Evolutionary conservation across 2,797 vertebrate species (phyloP).

Genomic region (Acrossocheilus wenchowensis): DNA sequence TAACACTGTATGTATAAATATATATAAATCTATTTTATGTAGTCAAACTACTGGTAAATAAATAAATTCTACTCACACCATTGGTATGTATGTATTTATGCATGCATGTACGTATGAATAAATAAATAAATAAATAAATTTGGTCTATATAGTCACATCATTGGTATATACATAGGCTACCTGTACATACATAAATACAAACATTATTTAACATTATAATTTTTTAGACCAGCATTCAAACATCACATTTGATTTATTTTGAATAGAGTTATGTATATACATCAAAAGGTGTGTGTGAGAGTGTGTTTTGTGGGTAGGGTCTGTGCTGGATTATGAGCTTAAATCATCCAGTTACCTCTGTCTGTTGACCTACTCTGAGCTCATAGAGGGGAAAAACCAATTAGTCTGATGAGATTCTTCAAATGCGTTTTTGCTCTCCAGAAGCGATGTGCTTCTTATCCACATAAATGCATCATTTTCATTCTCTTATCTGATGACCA

Average conservation of each 20-base stretch:
- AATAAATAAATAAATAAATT: background rate
- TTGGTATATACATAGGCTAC: background rate
- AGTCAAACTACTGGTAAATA: background rate
- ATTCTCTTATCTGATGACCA: slow-evolving; percentile 7
- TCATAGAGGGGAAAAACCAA: slow-evolving; percentile 67
- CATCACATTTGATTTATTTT: background rate
- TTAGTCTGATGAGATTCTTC: slow-evolving; percentile 68
- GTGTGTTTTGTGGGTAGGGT: slow-evolving; percentile 22
- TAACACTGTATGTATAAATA: background rate
- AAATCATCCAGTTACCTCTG: slow-evolving; percentile 60
- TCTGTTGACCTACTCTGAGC: slow-evolving; percentile 61
- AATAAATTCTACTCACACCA: background rate
- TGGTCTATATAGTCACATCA: background rate
- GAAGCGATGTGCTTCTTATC: background rate
- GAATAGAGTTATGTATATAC: background rate
- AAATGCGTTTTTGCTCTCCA: background rate
- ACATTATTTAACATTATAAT: background rate
- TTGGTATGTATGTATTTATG: background rate
- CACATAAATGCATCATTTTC: background rate
- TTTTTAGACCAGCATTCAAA: background rate
- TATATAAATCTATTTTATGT: background rate
- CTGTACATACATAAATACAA: background rate
- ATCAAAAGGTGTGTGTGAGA: background rate
- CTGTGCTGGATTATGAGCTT: slow-evolving; percentile 60
- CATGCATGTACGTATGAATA: too few relatives aligned